These are phyloP conservation scores for Cheilosia pagana DNA, from an alignment of 2,888 invertebrate genomes.

Conservation along the genomic window DNA sequence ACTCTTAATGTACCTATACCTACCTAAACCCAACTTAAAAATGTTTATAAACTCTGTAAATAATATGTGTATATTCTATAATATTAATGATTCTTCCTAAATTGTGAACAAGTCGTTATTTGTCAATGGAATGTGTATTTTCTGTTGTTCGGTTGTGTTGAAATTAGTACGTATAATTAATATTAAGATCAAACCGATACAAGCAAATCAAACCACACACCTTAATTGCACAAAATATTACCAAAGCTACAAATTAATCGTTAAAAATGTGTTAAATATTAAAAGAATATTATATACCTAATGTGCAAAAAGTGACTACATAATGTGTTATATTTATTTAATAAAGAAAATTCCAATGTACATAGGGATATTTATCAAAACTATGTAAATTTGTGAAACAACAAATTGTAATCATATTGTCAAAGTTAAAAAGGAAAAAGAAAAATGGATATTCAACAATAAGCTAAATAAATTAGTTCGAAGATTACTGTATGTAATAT, in stretches of 20 bases:
- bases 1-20: not conserved
- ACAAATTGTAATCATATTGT: slow-evolving; percentile 26
- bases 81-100: slow-evolving; percentile 16
- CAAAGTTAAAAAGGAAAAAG: slow-evolving; percentile 24
- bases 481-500: slow-evolving; percentile 21
- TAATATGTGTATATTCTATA: not conserved
- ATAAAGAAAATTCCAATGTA: slow-evolving; percentile 35
- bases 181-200: not conserved
- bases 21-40: not conserved
- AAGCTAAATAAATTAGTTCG: slow-evolving; percentile 22
- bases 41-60: slow-evolving; percentile 23
- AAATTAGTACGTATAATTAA: slow-evolving; percentile 11
- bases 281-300: slow-evolving; percentile 18
- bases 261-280: slow-evolving; percentile 38
- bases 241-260: slow-evolving; percentile 21
- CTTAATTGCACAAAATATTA: slow-evolving; percentile 54
- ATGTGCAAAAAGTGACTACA: slow-evolving; percentile 45
- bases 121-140: slow-evolving; percentile 51
- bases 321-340: slow-evolving; percentile 31
- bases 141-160: slow-evolving; percentile 59
- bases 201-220: slow-evolving; percentile 3
- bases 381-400: slow-evolving; percentile 34
- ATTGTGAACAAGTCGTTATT: slow-evolving; percentile 29
- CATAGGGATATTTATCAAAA: slow-evolving; percentile 24
- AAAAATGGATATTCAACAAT: slow-evolving; percentile 1